Percentiles rank a stretch among this genome's conserved stretches.
Conservation (phyloP, 2,888 invertebrate genomes). For the Caenorhabditis imperialis region DNA sequence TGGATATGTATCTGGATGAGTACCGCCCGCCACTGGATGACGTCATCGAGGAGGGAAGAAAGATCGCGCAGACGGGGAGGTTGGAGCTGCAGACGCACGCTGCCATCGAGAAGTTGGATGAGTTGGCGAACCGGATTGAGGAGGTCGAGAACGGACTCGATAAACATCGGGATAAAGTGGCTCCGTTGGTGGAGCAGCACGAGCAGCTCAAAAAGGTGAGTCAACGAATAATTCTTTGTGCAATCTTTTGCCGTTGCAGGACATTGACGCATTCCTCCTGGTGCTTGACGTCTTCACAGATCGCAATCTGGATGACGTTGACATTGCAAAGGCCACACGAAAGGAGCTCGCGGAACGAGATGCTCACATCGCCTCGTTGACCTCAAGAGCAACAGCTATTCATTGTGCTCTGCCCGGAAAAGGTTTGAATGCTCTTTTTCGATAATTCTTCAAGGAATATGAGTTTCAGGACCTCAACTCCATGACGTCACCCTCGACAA, state of each 20-base stretch:
- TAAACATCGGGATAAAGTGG: conserved; percentile 43
- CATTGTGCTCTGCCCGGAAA: conserved; percentile 65
- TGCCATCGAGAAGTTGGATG: conserved; percentile 72
- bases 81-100: conserved; percentile 71
- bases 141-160: conserved; percentile 51
- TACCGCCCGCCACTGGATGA: conserved; percentile 63
- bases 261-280: conserved; percentile 42
- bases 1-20: conserved; percentile 50
- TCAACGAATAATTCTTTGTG: too few species aligned
- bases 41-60: conserved; percentile 68
- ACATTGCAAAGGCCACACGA: conserved; percentile 57
- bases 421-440: not conserved
- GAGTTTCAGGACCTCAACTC: conserved; percentile 29
- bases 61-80: conserved; percentile 71
- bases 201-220: conserved; percentile 39
- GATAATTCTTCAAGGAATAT: not conserved
- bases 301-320: conserved; percentile 48
- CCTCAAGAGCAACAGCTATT: conserved; percentile 64
- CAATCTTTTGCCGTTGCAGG: too few species aligned
- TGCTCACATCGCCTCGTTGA: conserved; percentile 62
- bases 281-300: conserved; percentile 50
- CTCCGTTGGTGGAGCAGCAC: conserved; percentile 42
- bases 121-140: conserved; percentile 56
- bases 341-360: conserved; percentile 68
- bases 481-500: conserved; percentile 58